Base-by-base conservation (phyloP, 2,113 vertebrate genomes). In the Xenopus borealis region DNA sequence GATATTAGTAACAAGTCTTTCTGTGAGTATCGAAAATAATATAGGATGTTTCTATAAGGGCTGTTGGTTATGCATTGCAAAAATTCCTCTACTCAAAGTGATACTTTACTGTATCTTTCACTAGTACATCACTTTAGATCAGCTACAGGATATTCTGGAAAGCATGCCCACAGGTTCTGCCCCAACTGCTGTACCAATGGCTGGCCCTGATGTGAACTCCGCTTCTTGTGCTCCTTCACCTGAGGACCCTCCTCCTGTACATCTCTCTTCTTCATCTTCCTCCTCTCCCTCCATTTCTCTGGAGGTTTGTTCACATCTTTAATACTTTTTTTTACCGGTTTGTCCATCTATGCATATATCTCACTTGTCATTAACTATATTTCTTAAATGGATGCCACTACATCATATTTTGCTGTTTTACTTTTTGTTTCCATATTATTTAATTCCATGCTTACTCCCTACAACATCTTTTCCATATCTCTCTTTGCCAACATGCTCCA, bases 61-160 rank as follows among this genome's bases (percentile, higher is more conserved):
- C 11, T 50, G 7, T 8, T 27, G 23, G 23, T 27, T 1, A 27
- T 27, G 23, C 23, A 27, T 10, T 50, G 47, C 3, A 55, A n/a
- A 55, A n/a, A n/a, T n/a, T 17, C 16, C 53, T 16, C 53, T 17
- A n/a, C 53, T 9, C 53, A 16, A 2, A 9, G 50, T 58, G 30
- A 68, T 79, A 84, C 23, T 27, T 27, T 27, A 27, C 73, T 55
- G 17, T 55, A 55, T 55, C 16, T 55, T 78, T 79, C 92, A 90
- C 89, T 91, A 98, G 84, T 96, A 95, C 40, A 84, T 96, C 89
- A 96, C 94, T 2, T 74, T 95, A 85, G 94, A 93, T 85, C 95
- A 97, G 83, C 91, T 96, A 79, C 93, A 91, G 14, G 91, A 87
- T 81, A 89, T 95, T 71, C 91, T 94, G 88, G 91, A 92, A 62